phyloP scores from a whole-genome alignment of 2,888 invertebrate genomes.

The Xanthia togata region DNA sequence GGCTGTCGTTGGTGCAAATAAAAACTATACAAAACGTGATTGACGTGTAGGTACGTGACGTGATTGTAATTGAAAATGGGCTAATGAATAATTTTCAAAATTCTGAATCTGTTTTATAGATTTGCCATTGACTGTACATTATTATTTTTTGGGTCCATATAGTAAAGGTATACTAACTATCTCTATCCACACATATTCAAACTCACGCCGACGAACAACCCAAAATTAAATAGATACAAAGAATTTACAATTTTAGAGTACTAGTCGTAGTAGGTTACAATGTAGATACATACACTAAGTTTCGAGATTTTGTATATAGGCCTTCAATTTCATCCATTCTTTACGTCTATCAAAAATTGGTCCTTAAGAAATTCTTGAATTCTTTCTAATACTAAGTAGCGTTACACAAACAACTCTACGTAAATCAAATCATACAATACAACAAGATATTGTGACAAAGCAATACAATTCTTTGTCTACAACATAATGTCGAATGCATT shows the following conservation, averaged over 20 bases:
- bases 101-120: not conserved
- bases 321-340: not conserved
- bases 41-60: no score
- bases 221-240: not conserved
- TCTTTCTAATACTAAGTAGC: constrained; percentile 5
- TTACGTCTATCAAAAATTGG: constrained; percentile 4
- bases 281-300: not conserved
- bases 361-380: constrained; percentile 3
- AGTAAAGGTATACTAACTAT: not conserved
- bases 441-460: constrained; percentile 46
- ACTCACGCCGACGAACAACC: no score
- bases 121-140: not conserved
- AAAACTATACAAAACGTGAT: no score
- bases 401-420: constrained; percentile 21
- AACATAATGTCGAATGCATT: constrained; percentile 33
- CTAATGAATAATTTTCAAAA: not conserved
- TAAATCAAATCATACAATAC: constrained; percentile 32
- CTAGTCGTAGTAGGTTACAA: not conserved
- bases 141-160: not conserved
- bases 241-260: not conserved
- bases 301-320: constrained; percentile 5
- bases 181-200: no score
- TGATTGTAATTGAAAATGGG: no score
- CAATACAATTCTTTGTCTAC: constrained; percentile 49
- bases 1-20: no score